Conservation (phyloP, 2,888 invertebrate genomes). For the Cheiracanthium punctorium region DNA sequence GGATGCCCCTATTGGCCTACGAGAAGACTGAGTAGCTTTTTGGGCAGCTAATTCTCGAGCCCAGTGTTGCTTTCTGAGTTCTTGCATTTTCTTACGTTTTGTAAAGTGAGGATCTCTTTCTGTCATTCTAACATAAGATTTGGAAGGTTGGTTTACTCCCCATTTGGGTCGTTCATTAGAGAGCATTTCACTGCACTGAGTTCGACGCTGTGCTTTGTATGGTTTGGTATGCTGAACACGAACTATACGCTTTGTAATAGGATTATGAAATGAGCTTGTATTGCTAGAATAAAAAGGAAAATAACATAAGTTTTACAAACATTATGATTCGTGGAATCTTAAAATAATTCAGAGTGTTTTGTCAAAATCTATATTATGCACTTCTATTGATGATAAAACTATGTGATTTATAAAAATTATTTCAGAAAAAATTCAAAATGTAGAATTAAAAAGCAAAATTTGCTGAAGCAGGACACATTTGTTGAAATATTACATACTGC, state of each 20-base stretch:
- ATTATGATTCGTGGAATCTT: too few relatives aligned
- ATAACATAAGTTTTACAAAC: too few relatives aligned
- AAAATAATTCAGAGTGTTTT: too few relatives aligned
- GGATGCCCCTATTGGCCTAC: slow-evolving; percentile 31
- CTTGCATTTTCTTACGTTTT: slow-evolving; percentile 70
- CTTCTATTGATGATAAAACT: too few relatives aligned
- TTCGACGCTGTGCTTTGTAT: slow-evolving; percentile 73
- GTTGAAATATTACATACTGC: too few relatives aligned
- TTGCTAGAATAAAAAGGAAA: slow-evolving; percentile 47
- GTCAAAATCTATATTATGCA: too few relatives aligned
- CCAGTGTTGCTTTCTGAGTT: slow-evolving; percentile 71
- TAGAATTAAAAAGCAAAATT: too few relatives aligned
- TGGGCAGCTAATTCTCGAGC: slow-evolving; percentile 68
- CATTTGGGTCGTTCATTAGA: slow-evolving; percentile 78
- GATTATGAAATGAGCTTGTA: slow-evolving; percentile 57
- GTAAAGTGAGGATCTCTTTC: slow-evolving; percentile 84
- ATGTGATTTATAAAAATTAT: too few relatives aligned
- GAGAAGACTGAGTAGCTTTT: slow-evolving; percentile 32
- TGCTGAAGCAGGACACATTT: too few relatives aligned
- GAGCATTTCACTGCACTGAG: slow-evolving; percentile 80
- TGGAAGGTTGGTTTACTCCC: slow-evolving; percentile 81
- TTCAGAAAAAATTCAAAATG: too few relatives aligned
- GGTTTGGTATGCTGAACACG: slow-evolving; percentile 65
- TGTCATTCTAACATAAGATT: slow-evolving; percentile 90
- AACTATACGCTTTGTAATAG: slow-evolving; percentile 38